Evolutionary conservation across 1,140 invertebrate species (phyloP), one percentile per base, ranked within the genome.

Genomic region (Zeugodacus cucurbitae): DNA sequence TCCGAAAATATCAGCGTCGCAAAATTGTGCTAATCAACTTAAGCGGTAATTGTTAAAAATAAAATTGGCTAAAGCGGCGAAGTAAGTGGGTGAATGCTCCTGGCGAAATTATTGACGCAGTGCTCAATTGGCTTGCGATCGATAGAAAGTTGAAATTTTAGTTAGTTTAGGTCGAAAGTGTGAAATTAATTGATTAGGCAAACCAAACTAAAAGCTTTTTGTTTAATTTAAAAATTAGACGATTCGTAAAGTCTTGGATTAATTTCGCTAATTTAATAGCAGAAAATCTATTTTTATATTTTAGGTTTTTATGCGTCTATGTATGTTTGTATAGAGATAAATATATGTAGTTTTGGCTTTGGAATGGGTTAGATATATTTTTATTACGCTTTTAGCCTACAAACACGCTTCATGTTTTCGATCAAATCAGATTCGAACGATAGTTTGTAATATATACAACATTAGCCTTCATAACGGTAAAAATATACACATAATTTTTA

Each of bases 201-300:
- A 37, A 37, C 20, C 14, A 37, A 22, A 37, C 20, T 74, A 74
- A 74, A 74, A 74, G 67, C 32, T 74, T 74, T 74, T 37, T 74
- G 67, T 74, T 74, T 74, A 37, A 74, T 74, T 6, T 74, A 20
- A 41, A 74, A 67, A 67, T 74, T 74, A 74, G 41, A 74, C 20
- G 32, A 67, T 67, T 34, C 1, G 11, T 32, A 54, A 54, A 11
- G 48, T 54, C 48, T 54, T 7, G 26, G n/a, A 20, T n/a, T 70
- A 70, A 22, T 34, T 70, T 70, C 17, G 32, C 67, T 70, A 7
- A 41, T 22, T 74, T n/a, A 37, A 34, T 34, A 11, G 22, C 32
- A 20, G 26, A 20, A 70, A 41, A 3, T 29, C 29, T 70, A 70
- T 70, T 22, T 48, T 22, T 59, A 59, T 59, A 59, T 22, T 59